Conservation (phyloP, 2,113 vertebrate genomes). For the Coptodon rendalli region DNA sequence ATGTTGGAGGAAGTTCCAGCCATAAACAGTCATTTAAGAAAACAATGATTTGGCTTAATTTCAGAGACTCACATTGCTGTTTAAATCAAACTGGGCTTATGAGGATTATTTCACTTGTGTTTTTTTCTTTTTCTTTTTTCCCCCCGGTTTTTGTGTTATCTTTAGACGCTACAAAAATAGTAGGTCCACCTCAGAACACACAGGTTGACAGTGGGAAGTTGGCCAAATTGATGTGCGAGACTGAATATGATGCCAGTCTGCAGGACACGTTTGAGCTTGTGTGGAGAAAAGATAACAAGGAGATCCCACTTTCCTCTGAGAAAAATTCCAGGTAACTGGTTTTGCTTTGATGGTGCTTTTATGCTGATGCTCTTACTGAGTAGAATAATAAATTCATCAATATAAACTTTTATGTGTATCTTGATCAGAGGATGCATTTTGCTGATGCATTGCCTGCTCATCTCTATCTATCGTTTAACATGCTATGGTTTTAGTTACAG, state of each 20-base stretch:
- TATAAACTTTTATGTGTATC: neutral
- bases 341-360: neutral
- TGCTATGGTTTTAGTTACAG: neutral
- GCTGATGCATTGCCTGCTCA: neutral
- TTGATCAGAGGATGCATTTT: neutral
- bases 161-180: conserved; percentile 82
- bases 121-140: neutral
- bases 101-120: neutral
- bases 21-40: neutral
- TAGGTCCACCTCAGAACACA: conserved; percentile 70
- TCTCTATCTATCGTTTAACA: neutral
- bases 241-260: conserved; percentile 78
- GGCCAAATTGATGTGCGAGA: conserved; percentile 76
- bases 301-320: conserved; percentile 67
- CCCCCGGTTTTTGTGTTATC: neutral
- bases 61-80: neutral
- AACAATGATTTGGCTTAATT: neutral
- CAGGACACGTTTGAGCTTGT: conserved; percentile 73
- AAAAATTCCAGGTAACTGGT: conserved; percentile 73
- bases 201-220: conserved; percentile 71
- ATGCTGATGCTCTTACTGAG: neutral
- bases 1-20: neutral
- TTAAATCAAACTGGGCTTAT: neutral
- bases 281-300: conserved; percentile 81
- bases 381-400: neutral